A percentile compares a stretch with the other conserved stretches of the same genome.
Conservation (phyloP, 2,113 vertebrate species). For the Gasterosteus nipponicus region DNA sequence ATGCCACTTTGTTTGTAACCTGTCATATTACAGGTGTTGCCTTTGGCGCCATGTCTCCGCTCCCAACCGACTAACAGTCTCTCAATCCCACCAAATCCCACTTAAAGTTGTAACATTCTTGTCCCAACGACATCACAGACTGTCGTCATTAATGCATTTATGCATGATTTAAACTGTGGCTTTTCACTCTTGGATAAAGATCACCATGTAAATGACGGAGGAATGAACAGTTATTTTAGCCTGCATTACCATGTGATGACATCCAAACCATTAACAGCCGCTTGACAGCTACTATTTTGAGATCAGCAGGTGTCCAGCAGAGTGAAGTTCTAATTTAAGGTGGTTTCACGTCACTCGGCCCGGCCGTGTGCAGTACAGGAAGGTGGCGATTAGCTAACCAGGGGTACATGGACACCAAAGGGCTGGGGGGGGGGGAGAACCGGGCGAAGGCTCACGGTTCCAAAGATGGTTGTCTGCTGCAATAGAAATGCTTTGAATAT, state of each 20-base stretch:
- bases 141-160: slow-evolving; percentile 2
- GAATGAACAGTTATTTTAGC: slow-evolving; percentile 37
- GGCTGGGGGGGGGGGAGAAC: neutral
- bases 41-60: slow-evolving; percentile 56
- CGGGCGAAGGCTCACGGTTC: neutral
- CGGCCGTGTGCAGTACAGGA: neutral
- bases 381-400: neutral
- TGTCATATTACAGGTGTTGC: slow-evolving; percentile 66
- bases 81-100: slow-evolving; percentile 48
- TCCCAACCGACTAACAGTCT: slow-evolving; percentile 43
- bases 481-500: neutral
- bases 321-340: neutral
- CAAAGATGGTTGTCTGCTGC: neutral
- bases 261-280: slow-evolving; percentile 35
- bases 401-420: neutral
- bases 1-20: slow-evolving; percentile 39
- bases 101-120: slow-evolving; percentile 52
- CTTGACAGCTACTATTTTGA: neutral
- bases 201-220: slow-evolving; percentile 31
- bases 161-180: slow-evolving; percentile 49
- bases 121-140: slow-evolving; percentile 11
- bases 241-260: slow-evolving; percentile 45
- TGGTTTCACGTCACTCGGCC: neutral
- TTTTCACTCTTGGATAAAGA: slow-evolving; percentile 40
- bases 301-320: slow-evolving; percentile 6